Evolutionary conservation across 2,888 invertebrate genomes (phyloP).

Genomic region (Chymomyza caudatula): DNA sequence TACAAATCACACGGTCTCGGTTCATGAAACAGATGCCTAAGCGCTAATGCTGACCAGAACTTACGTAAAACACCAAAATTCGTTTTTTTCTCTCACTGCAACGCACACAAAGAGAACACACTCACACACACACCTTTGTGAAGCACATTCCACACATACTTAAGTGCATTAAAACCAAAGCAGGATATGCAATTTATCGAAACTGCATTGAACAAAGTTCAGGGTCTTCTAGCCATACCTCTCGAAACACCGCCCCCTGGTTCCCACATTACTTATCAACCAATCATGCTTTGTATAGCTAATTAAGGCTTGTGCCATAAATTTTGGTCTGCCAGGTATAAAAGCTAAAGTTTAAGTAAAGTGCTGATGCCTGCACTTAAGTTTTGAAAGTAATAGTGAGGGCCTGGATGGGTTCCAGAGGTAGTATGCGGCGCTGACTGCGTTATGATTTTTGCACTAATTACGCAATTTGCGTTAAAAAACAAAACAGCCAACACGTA

Average conservation of each 20-base stretch:
- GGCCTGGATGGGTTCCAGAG: background rate
- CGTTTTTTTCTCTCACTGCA: background rate
- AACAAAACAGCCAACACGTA: background rate
- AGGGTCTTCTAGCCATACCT: background rate
- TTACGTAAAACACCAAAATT: too few relatives aligned
- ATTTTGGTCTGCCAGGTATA: background rate
- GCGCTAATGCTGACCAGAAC: too few relatives aligned
- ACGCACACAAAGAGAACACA: too few relatives aligned
- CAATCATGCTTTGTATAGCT: background rate
- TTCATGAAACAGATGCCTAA: too few relatives aligned
- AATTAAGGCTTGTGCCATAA: background rate
- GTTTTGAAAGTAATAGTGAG: background rate
- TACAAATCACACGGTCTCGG: too few relatives aligned
- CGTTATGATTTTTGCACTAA: background rate
- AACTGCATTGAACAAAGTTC: background rate
- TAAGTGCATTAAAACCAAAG: background rate
- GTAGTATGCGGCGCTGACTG: background rate
- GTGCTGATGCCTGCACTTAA: background rate
- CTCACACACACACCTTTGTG: too few relatives aligned
- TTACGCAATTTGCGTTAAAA: background rate
- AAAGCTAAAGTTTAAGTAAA: background rate
- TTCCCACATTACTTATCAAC: background rate
- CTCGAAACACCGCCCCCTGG: too few relatives aligned
- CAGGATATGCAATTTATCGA: background rate
- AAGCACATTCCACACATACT: too few relatives aligned